Evolutionary conservation across 2,113 vertebrate genomes (phyloP), one percentile per base, ranked within the genome.

Genomic region (Passer montanus): DNA sequence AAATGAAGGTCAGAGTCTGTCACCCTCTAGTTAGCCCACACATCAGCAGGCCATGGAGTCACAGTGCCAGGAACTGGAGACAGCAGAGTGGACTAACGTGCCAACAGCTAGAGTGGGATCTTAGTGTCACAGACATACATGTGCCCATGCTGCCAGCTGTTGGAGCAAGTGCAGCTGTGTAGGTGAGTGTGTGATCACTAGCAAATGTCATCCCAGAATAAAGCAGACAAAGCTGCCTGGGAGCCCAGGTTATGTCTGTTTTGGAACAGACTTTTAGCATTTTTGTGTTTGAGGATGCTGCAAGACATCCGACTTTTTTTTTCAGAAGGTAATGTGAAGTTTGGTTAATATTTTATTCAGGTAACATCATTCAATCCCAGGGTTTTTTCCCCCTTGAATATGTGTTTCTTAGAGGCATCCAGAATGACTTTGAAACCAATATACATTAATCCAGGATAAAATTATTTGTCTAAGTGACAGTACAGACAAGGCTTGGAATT

Each of bases 41-140:
- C 27, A 26, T 43, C 43, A 67, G 24, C 6, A 19, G n/a, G 22
- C 31, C 16, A 5, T 39, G 22, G 14, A 39, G 18, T 44, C 39
- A 10, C 16, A 13, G 23, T 43, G 39, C 37, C 27, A 44, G 43
- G 9, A 49, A 26, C 28, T 35, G n/a, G 19, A 76, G 30, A 62
- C 17, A n/a, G 47, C 13, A 39, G 23, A 52, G n/a, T 22, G 33
- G 12, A 43, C 5, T 10, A 17, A 33, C 2, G 8, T 33, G 35
- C 9, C 19, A 74, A 24, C 16, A 66, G 9, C 33, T 24, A 1
- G 8, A 53, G 22, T 16, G 19, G 10, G 15, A 78, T n/a, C 31
- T 49, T 4, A 23, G 46, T 31, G 33, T 35, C 15, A 43, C 0
- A 28, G 24, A 11, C 3, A 13, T 4, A 8, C 4, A 0, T 10